Evolutionary conservation across 2,888 invertebrate genomes (phyloP), one percentile per base, ranked within the genome.

Genomic region (Tortrix viridana): DNA sequence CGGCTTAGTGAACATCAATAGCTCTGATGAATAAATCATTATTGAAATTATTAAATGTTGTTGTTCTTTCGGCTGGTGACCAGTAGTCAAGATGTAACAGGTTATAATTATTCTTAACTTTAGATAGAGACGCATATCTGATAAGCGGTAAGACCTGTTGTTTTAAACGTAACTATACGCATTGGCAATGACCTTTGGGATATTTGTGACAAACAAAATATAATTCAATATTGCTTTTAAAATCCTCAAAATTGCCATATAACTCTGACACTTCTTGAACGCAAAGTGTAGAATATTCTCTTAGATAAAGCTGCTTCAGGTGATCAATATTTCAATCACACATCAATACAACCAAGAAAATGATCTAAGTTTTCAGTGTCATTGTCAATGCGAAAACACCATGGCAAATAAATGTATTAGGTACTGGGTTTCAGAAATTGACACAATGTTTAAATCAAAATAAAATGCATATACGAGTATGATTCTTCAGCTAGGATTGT

Each of bases 1-100:
- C 91, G 88, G 92, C 92, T 92, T 92, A 92, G 92, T 88, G 81
- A 92, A 91, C 89, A 92, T 91, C 92, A 92, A 92, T 92, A 92
- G 92, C 92, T 92, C 89, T 85, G 88, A 82, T 79, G 85, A 89
- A 88, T 87, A 79, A 90, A 89, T 88, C 91, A 91, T 91, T 91
- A 92, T 91, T 88, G 80, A 92, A 91, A 91, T 89, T 91, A 91
- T 86, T 88, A 82, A 88, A 86, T 88, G 87, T 86, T 85, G 87
- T 89, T 62, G 85, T 88, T 86, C 76, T 86, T 87, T 80, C 76
- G 69, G 73, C 69, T 74, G 72, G 49, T 44, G 58, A 41, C 48
- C 41, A 49, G 50, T 50, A 56, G 49, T 62, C 32, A 50, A 22
- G 47, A 23, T 50, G 32, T 61, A 44, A 37, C 55, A 49, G 37